phyloP scores from a whole-genome alignment of 2,113 vertebrate species.

The Candoia aspera region DNA sequence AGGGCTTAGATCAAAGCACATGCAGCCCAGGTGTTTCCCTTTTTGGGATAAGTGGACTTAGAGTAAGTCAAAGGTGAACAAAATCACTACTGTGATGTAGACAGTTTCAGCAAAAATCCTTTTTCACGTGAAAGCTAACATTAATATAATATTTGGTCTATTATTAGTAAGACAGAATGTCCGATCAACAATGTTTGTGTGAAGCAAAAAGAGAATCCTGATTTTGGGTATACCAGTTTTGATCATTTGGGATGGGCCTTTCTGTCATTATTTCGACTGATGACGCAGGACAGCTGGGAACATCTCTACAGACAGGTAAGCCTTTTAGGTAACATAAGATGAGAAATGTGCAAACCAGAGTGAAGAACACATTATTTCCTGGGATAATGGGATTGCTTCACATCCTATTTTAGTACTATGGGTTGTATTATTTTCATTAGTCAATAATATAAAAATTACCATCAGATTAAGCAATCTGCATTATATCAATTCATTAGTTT shows the following conservation, averaged over 20 bases:
- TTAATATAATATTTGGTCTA: slow-evolving; percentile 41
- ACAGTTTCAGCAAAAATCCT: background rate
- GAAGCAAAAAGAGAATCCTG: slow-evolving; percentile 80
- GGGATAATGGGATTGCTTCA: background rate
- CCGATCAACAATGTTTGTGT: slow-evolving; percentile 79
- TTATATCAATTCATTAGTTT: background rate
- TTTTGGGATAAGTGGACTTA: background rate
- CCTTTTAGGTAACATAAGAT: background rate
- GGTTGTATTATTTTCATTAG: background rate
- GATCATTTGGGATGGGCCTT: slow-evolving; percentile 95
- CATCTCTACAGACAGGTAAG: slow-evolving; percentile 92
- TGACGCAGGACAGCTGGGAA: slow-evolving; percentile 96
- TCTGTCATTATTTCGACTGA: slow-evolving; percentile 90
- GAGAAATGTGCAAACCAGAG: background rate
- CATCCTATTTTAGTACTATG: background rate
- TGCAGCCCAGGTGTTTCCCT: background rate
- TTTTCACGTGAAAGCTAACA: background rate
- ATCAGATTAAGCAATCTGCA: background rate
- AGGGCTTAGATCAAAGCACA: background rate
- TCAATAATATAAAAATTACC: background rate
- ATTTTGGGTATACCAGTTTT: slow-evolving; percentile 94
- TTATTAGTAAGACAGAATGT: slow-evolving; percentile 72
- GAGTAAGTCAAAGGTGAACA: background rate
- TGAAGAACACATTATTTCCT: background rate
- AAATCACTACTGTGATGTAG: background rate